A percentile compares a stretch with the other conserved stretches of the same genome.
Evolutionary conservation across 2,888 invertebrate genomes (phyloP).

Genomic region (Lasioglossum figueresi): DNA sequence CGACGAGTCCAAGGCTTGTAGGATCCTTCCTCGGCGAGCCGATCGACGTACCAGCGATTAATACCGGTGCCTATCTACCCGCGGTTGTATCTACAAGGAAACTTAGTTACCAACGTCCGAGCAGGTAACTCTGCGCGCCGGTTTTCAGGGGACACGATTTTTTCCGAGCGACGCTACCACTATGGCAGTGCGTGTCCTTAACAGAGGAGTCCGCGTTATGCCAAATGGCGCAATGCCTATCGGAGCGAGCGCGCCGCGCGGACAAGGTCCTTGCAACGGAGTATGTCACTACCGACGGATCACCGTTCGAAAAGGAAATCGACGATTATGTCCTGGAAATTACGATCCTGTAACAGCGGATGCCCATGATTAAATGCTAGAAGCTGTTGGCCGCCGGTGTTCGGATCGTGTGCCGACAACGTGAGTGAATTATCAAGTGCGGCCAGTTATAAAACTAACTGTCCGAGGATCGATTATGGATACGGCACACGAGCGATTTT

Average conservation of each 20-base stretch:
- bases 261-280: slow-evolving; percentile 40
- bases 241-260: background rate
- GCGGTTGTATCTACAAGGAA: slow-evolving; percentile 60
- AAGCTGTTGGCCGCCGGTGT: slow-evolving; percentile 34
- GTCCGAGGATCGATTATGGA: slow-evolving; percentile 16
- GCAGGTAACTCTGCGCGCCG: slow-evolving; percentile 32
- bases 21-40: slow-evolving; percentile 70
- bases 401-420: slow-evolving; percentile 50
- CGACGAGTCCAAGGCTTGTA: slow-evolving; percentile 69
- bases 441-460: background rate
- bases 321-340: slow-evolving; percentile 69
- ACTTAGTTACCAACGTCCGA: slow-evolving; percentile 50
- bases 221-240: slow-evolving; percentile 62
- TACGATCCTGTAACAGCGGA: slow-evolving; percentile 50
- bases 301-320: slow-evolving; percentile 71
- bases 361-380: slow-evolving; percentile 50
- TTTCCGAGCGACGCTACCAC: slow-evolving; percentile 63
- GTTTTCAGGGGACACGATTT: slow-evolving; percentile 70
- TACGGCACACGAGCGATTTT: background rate
- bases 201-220: slow-evolving; percentile 52
- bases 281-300: slow-evolving; percentile 48
- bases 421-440: slow-evolving; percentile 38
- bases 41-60: slow-evolving; percentile 57
- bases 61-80: slow-evolving; percentile 65
- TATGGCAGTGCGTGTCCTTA: slow-evolving; percentile 69